Base-by-base conservation (phyloP, 2,797 vertebrate genomes). In the Diplodus puntazzo region DNA sequence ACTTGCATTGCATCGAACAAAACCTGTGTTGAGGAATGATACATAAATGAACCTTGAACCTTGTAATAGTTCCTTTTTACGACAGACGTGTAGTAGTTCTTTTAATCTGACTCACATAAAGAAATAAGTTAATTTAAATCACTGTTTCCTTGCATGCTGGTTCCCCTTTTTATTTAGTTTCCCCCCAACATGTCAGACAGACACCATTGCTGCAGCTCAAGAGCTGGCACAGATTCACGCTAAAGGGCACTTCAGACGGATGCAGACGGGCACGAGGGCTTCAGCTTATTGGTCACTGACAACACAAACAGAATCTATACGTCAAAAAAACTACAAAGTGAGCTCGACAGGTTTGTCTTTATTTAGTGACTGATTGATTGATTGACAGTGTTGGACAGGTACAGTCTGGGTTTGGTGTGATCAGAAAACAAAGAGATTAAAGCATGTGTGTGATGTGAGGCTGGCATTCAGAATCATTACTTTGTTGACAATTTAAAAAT, bases 341-440 rank as follows among this genome's bases (percentile, higher is more conserved):
- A 60, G 66, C 60, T 69, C 60, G 68, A 91, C 70, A 84, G 43
- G 55, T 79, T 81, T 83, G 49, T 73, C 77, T 94, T 93, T 93
- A 93, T 94, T 94, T 60, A 55, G 71, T 68, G 79, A 84, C 59
- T 59, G 60, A 48, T 60, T 69, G 60, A 48, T 60, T 69, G 64
- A 80, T 80, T 84, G 77, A 89, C 70, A 81, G 60, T 75, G 71
- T 77, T 84, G 52, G 61, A 87, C 73, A 79, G 61, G 78, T 58
- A 78, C 66, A 81, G 70, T 70, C 43, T 66, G 21, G 53, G 50
- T 42, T 63, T 80, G 48, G 48, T 70, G 59, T 70, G 59, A 82
- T 73, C 73, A 85, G 68, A 86, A 34, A 76, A 65, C 57, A 80
- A 77, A 76, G 23, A 83, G 25, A 76, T 50, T 70, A 70, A 75